A percentile compares a stretch with the other conserved stretches of the same genome.
Evolutionary conservation across 2,113 vertebrate genomes (phyloP).

Genomic region (Albula glossodonta): DNA sequence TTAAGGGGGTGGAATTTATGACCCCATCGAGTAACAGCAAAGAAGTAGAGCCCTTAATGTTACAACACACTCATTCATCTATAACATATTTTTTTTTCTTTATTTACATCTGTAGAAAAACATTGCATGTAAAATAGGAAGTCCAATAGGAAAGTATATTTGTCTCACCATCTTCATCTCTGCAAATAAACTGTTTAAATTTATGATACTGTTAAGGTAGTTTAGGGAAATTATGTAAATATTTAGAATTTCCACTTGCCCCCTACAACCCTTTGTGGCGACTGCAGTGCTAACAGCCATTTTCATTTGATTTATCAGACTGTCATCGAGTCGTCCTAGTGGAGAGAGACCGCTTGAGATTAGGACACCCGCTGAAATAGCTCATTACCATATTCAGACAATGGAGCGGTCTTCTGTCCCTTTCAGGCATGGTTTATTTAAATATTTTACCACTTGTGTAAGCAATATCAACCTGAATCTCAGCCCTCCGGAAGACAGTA

Average conservation of each 20-base stretch:
- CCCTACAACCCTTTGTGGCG: not conserved
- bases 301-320: not conserved
- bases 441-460: not conserved
- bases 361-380: not conserved
- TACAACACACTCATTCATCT: no score
- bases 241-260: not conserved
- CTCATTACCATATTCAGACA: not conserved
- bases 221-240: not conserved
- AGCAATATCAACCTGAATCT: not conserved
- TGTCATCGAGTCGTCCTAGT: not conserved
- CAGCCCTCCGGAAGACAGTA: not conserved
- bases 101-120: no score
- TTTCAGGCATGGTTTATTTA: conserved; percentile 1
- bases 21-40: not conserved
- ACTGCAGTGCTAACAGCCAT: not conserved
- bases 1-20: not conserved
- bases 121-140: not conserved
- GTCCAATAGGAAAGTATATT: not conserved
- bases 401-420: not conserved
- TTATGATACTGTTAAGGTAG: not conserved
- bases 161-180: not conserved
- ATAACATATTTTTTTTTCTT: no score
- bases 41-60: not conserved
- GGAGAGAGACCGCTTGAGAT: not conserved
- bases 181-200: not conserved